These are phyloP conservation scores for Drepana falcataria DNA, from an alignment of 2,888 invertebrate genomes.

Conservation along the genomic window DNA sequence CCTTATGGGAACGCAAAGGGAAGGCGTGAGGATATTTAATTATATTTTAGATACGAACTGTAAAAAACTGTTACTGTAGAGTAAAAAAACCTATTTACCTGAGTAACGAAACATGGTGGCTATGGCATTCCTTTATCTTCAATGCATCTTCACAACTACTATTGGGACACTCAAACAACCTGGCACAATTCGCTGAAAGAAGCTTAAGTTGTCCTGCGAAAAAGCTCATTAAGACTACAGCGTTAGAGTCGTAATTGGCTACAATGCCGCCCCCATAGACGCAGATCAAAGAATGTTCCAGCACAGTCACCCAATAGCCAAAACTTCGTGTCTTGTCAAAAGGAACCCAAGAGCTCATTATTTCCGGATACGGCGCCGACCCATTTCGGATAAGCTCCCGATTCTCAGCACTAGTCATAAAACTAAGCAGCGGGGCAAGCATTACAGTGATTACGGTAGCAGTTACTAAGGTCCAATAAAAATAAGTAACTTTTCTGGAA, in stretches of 20 bases:
- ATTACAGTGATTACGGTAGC: slow-evolving; percentile 51
- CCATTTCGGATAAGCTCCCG: slow-evolving; percentile 35
- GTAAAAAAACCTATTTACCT: slow-evolving; percentile 34
- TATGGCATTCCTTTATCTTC: slow-evolving; percentile 45
- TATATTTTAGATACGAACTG: too few relatives aligned
- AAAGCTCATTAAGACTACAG: slow-evolving; percentile 60
- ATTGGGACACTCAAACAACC: slow-evolving; percentile 36
- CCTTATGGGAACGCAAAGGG: too few relatives aligned
- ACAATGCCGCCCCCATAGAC: slow-evolving; percentile 63
- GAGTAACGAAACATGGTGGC: slow-evolving; percentile 45
- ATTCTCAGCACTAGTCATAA: slow-evolving; percentile 31
- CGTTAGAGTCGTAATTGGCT: slow-evolving; percentile 58
- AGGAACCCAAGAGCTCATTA: slow-evolving; percentile 63
- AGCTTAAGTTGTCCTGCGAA: slow-evolving; percentile 59
- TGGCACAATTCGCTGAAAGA: slow-evolving; percentile 44
- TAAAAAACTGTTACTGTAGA: too few relatives aligned
- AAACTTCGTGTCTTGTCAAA: slow-evolving; percentile 46
- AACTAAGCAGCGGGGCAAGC: slow-evolving; percentile 46
- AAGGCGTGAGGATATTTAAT: too few relatives aligned
- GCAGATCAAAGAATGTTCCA: slow-evolving; percentile 45
- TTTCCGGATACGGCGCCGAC: slow-evolving; percentile 49
- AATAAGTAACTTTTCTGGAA: slow-evolving; percentile 48
- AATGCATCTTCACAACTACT: slow-evolving; percentile 26
- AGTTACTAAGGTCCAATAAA: slow-evolving; percentile 50
- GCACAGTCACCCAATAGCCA: slow-evolving; percentile 44